Evolutionary conservation across 2,888 invertebrate genomes (phyloP).

Genomic region (Tortricodes alternella): DNA sequence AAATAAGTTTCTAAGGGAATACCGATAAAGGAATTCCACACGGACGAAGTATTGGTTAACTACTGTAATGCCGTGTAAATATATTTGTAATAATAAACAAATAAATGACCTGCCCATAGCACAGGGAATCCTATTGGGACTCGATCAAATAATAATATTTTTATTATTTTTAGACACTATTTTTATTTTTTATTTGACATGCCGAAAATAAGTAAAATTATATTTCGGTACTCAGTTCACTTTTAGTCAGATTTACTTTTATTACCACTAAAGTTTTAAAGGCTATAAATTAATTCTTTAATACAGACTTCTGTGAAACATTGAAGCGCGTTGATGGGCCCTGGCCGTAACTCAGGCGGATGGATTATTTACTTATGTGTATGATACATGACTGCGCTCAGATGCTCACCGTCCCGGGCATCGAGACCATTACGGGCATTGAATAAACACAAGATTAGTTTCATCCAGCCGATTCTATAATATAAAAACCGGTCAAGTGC

Average conservation of each 20-base stretch:
- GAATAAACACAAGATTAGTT: constrained; percentile 78
- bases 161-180: no score
- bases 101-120: no score
- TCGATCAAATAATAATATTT: no score
- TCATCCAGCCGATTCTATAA: constrained; percentile 3
- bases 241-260: constrained; percentile 32
- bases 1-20: no score
- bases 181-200: no score
- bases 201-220: no score
- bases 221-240: constrained; percentile 10
- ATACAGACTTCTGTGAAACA: constrained; percentile 50
- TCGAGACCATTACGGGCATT: constrained; percentile 74
- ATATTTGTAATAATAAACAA: no score
- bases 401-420: constrained; percentile 66
- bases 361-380: constrained; percentile 77
- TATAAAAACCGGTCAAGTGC: no score
- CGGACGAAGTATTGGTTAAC: no score
- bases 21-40: no score
- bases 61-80: no score
- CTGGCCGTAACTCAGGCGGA: constrained; percentile 64
- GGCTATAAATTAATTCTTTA: constrained; percentile 50
- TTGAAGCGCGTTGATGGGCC: constrained; percentile 54
- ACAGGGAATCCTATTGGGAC: no score
- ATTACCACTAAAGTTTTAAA: constrained; percentile 40
- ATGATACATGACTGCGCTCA: constrained; percentile 74